phyloP scores from a whole-genome alignment of 2,888 invertebrate species.

The Arctia plantaginis region DNA sequence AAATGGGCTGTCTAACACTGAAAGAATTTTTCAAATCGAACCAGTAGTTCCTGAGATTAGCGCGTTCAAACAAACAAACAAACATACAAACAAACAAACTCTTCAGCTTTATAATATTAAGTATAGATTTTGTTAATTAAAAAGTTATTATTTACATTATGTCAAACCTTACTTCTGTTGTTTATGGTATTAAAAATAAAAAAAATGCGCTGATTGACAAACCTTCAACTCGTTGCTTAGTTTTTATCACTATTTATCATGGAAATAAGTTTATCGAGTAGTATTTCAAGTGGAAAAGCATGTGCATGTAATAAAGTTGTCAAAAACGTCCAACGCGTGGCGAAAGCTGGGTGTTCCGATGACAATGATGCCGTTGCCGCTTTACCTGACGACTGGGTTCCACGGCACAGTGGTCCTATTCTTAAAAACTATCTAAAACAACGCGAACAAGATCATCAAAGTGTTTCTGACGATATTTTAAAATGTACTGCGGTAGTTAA shows the following conservation, averaged over 20 bases:
- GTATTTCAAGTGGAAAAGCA: not conserved
- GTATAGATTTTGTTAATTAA: not conserved
- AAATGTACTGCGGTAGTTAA: conserved; percentile 60
- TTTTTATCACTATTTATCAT: conserved; percentile 9
- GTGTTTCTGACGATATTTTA: conserved; percentile 53
- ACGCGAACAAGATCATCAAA: conserved; percentile 61
- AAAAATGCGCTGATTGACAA: not conserved
- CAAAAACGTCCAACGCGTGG: conserved; percentile 34
- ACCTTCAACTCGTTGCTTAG: not conserved
- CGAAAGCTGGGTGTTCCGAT: conserved; percentile 62
- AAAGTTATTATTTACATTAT: not conserved
- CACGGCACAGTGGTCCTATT: conserved; percentile 64
- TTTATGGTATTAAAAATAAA: not conserved
- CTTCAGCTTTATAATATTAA: too few relatives aligned
- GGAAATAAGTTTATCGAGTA: conserved; percentile 9
- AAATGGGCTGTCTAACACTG: too few relatives aligned
- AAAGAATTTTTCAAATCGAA: too few relatives aligned
- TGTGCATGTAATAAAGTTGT: not conserved
- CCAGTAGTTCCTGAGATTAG: too few relatives aligned
- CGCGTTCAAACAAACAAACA: too few relatives aligned
- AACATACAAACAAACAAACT: too few relatives aligned
- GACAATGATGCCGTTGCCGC: conserved; percentile 71
- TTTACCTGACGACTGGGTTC: conserved; percentile 71
- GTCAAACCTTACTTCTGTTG: not conserved
- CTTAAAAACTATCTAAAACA: conserved; percentile 70